These are phyloP conservation scores for Mormyrus hasselquistii DNA, from an alignment of 2,797 vertebrate species.

Conservation along the genomic window DNA sequence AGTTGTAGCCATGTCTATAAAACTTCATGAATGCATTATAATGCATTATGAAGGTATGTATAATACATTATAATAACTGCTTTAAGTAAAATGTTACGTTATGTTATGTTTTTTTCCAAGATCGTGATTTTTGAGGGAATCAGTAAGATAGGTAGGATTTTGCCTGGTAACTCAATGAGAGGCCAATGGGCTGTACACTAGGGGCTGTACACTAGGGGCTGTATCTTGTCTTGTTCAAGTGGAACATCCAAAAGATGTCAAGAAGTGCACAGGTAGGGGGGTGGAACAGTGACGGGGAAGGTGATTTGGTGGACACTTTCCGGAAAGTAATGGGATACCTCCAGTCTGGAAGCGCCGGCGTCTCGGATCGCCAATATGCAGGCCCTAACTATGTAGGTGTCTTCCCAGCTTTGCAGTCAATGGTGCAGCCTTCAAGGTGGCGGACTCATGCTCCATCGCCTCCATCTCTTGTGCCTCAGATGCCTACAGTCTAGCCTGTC, in stretches of 20 bases:
- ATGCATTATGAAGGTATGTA: not conserved
- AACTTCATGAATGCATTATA: not conserved
- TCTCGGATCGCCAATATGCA: not conserved
- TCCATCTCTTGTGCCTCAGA: not conserved
- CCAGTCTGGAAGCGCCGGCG: not conserved
- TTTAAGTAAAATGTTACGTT: not conserved
- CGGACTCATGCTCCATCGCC: not conserved
- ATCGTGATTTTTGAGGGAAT: not conserved
- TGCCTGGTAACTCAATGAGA: not conserved
- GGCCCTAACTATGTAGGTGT: not conserved
- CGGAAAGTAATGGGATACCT: not conserved
- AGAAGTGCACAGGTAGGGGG: not conserved
- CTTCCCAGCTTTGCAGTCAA: not conserved
- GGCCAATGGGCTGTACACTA: not conserved
- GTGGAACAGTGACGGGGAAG: not conserved
- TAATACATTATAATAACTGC: not conserved
- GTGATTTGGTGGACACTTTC: not conserved
- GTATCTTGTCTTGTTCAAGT: not conserved
- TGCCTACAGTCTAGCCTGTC: not conserved
- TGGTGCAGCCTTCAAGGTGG: not conserved
- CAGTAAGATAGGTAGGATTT: not conserved
- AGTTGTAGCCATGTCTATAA: not conserved
- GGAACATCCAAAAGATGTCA: not conserved
- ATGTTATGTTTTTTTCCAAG: not conserved
- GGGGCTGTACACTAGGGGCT: not conserved